Evolutionary conservation across 1,140 invertebrate species (phyloP), one percentile per base, ranked within the genome.

Genomic region (Drosophila bocqueti): DNA sequence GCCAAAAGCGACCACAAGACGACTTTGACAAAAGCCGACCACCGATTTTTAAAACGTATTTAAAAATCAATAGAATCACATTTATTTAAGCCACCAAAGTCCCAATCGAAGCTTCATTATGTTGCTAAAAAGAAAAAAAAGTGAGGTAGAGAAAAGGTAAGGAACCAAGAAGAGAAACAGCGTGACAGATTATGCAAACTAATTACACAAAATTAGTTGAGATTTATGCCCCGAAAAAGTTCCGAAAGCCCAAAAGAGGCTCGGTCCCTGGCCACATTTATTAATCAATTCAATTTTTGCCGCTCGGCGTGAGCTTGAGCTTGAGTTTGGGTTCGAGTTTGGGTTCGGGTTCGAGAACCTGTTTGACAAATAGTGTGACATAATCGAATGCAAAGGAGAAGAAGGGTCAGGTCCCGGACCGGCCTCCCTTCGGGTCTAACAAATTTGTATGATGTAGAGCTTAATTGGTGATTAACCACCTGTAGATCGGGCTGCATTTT

Each of bases 391-490:
- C 15, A 63, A 67, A 67, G 45, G 65, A 81, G 76, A 78, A 67
- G 84, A 78, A 65, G 67, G 58, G 62, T 47, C 29, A 34, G 61
- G 24, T 54, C 26, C 29, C 21, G 45, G 47, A 45, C 67, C 13
- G 55, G 49, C 29, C 60, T 34, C 43, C 68, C 69, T 63, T 72
- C n/a, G 57, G 50, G 18, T 63, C 73, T 66, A 82, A 91, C 87
- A 91, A 91, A 91, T 91, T 91, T 82, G 81, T 87, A 84, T 81
- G 80, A 91, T 91, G 87, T 91, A 84, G 83, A 68, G 87, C 83
- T 91, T 91, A 91, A 91, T 91, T 91, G 87, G 87, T 91, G 87
- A 91, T 91, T 91, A 91, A 84, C 87, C 87, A 91, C 87, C 87
- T 91, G 89, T 84, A 91, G 87, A 76, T 87, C 72, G 74, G 77